Evolutionary conservation across 2,113 vertebrate genomes (phyloP).

Genomic region (Lepisosteus osseus): DNA sequence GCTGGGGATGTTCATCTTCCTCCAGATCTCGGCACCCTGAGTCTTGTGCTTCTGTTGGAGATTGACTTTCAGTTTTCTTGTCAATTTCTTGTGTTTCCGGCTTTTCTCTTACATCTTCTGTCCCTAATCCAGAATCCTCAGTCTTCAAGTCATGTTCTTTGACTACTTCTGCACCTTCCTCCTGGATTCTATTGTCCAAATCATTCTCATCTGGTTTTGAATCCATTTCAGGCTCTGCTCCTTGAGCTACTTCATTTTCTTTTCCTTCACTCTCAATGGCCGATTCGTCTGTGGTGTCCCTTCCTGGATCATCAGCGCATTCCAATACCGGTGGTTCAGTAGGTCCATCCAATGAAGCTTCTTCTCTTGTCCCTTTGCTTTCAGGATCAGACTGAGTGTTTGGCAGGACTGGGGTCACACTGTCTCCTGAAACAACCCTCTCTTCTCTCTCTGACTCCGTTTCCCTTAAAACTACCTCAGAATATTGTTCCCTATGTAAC

Average conservation of each 20-base stretch:
- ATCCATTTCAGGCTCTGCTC: slow-evolving; percentile 5
- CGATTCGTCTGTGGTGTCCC: slow-evolving; percentile 56
- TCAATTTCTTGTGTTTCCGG: not conserved
- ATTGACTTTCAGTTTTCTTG: not conserved
- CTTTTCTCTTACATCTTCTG: not conserved
- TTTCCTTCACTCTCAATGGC: slow-evolving; percentile 53
- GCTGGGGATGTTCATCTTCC: too few species aligned
- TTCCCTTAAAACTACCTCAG: not conserved
- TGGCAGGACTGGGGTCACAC: not conserved
- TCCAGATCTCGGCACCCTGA: not conserved
- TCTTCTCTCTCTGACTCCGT: not conserved
- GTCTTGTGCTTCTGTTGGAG: not conserved
- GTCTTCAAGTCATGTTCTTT: not conserved
- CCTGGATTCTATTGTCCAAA: not conserved
- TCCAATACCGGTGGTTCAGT: slow-evolving; percentile 27
- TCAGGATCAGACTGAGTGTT: not conserved
- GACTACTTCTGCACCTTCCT: not conserved
- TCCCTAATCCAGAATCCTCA: not conserved
- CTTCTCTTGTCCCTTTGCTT: not conserved
- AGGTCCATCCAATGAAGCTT: slow-evolving; percentile 14
- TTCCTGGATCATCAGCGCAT: slow-evolving; percentile 35
- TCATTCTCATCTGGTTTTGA: slow-evolving; percentile 28
- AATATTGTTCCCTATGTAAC: not conserved
- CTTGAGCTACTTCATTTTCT: slow-evolving; percentile 41
- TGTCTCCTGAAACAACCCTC: not conserved